Conservation (phyloP, 2,113 vertebrate species). For the Callaeas wilsoni region DNA sequence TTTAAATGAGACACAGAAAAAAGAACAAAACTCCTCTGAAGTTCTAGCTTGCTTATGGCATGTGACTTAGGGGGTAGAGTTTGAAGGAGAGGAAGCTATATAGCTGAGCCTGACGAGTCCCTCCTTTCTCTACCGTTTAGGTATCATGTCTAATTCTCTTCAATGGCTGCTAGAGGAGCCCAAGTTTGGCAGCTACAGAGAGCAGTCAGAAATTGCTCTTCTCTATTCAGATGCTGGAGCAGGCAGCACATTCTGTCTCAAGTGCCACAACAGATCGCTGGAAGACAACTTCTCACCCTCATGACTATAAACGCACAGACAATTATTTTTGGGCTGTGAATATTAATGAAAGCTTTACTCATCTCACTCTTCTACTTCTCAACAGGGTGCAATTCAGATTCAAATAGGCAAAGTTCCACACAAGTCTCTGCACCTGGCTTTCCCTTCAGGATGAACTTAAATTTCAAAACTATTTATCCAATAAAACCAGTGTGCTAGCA, state of each 20-base stretch:
- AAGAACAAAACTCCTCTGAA: neutral
- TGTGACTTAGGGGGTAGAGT: neutral
- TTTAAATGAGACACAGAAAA: neutral
- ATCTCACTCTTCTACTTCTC: neutral
- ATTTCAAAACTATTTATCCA: neutral
- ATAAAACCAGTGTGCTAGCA: neutral
- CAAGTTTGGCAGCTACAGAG: neutral
- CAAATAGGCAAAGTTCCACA: neutral
- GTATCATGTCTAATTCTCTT: neutral
- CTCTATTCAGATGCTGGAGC: neutral
- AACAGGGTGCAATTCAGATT: neutral
- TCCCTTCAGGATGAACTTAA: neutral
- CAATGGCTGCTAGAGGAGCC: neutral
- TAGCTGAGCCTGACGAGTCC: neutral
- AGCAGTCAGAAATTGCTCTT: neutral
- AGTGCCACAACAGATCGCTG: neutral
- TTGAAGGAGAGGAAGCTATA: neutral
- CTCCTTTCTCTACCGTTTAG: neutral
- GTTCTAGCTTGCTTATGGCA: neutral
- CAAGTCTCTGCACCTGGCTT: neutral
- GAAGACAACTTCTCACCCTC: neutral
- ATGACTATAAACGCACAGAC: neutral
- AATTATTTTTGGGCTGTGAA: neutral
- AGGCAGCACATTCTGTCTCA: neutral
- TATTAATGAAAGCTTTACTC: slow-evolving; percentile 13